A percentile compares a stretch with the other conserved stretches of the same genome.
These are phyloP conservation scores for Minunthozetes semirufus DNA, from an alignment of 2,888 invertebrate species.

Conservation along the genomic window DNA sequence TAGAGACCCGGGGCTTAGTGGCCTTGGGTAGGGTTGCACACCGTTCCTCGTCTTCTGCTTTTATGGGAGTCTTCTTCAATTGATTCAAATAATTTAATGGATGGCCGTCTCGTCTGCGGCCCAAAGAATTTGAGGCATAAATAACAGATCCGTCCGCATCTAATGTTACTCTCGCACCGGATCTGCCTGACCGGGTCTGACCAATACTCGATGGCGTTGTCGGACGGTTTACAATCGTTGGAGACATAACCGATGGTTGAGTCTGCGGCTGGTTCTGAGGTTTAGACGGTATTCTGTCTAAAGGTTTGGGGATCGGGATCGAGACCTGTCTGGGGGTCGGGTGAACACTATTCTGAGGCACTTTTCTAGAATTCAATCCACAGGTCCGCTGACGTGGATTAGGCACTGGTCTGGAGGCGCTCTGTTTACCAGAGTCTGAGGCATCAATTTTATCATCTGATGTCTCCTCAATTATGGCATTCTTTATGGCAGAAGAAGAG, in stretches of 20 bases:
- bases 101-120: constrained; percentile 37
- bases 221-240: constrained; percentile 15
- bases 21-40: constrained; percentile 24
- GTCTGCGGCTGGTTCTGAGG: background rate
- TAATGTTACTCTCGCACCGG: constrained; percentile 47
- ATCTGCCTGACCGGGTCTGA: background rate
- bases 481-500: background rate
- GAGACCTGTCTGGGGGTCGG: background rate
- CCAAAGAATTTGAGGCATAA: constrained; percentile 60
- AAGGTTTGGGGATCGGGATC: background rate
- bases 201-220: constrained; percentile 29
- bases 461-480: background rate
- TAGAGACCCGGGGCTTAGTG: background rate
- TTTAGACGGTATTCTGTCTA: background rate
- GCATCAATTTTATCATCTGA: background rate
- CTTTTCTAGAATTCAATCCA: background rate
- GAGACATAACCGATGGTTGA: background rate
- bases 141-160: constrained; percentile 81
- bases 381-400: background rate
- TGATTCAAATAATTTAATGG: constrained; percentile 34
- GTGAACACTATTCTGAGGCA: background rate
- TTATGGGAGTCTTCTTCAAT: background rate
- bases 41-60: background rate
- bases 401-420: constrained; percentile 16
- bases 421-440: background rate